Evolutionary conservation across 2,113 vertebrate genomes (phyloP).

Genomic region (Tragelaphus buxtoni): DNA sequence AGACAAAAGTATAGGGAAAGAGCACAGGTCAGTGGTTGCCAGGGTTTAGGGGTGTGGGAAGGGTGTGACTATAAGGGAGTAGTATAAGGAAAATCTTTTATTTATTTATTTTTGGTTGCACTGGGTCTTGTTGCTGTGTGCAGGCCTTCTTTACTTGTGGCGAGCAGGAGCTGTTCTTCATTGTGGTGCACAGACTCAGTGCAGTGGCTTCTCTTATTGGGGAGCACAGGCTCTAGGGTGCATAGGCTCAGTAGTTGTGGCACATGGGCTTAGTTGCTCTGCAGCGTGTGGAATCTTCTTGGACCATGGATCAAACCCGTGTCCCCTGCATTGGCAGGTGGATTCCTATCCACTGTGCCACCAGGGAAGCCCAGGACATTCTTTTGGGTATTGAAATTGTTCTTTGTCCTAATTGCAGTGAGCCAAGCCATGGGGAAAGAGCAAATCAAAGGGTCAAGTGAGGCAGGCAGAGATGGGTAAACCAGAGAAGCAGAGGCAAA

Average conservation of each 20-base stretch:
- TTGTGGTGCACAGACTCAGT: neutral
- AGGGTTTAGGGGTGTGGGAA: neutral
- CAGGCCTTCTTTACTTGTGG: neutral
- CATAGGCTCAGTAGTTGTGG: neutral
- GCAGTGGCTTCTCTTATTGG: neutral
- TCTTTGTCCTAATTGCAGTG: neutral
- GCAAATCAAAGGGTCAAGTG: neutral
- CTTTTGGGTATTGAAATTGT: neutral
- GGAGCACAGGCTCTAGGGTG: neutral
- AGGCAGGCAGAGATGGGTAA: slow-evolving; percentile 12
- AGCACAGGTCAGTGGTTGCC: neutral
- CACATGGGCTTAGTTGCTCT: neutral
- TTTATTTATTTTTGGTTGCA: neutral
- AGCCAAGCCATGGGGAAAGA: neutral
- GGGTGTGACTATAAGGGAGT: neutral
- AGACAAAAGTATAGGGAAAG: neutral
- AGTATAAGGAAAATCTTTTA: neutral
- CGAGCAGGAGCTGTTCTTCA: neutral
- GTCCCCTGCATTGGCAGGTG: neutral
- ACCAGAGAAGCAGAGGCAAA: neutral
- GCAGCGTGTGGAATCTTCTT: neutral
- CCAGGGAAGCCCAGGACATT: neutral
- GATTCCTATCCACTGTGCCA: neutral
- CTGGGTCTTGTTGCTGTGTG: neutral
- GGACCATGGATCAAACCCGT: neutral